Evolutionary conservation across 2,113 vertebrate species (phyloP).

Genomic region (Ammodytes dubius): DNA sequence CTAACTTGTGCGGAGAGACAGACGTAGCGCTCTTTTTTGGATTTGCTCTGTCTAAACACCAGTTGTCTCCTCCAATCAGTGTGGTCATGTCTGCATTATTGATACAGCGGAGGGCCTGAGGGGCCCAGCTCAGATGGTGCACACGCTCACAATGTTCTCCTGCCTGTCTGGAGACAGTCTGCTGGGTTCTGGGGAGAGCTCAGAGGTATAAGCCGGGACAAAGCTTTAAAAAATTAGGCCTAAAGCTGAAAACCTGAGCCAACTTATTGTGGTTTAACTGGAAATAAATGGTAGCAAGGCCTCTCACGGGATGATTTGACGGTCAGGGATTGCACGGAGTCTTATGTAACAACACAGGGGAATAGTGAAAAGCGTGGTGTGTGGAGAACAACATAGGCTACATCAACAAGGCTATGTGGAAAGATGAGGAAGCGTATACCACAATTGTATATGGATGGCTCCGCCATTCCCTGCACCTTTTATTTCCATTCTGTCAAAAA

Average conservation of each 20-base stretch:
- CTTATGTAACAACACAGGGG: not conserved
- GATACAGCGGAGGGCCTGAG: slow-evolving; percentile 84
- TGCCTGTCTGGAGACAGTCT: slow-evolving; percentile 81
- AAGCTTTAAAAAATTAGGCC: slow-evolving; percentile 50
- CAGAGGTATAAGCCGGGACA: slow-evolving; percentile 56
- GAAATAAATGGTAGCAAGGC: slow-evolving; percentile 83
- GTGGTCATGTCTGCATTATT: slow-evolving; percentile 91
- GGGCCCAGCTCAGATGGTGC: slow-evolving; percentile 87
- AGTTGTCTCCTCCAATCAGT: slow-evolving; percentile 92
- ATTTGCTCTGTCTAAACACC: slow-evolving; percentile 88
- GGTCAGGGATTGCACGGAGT: slow-evolving; percentile 77
- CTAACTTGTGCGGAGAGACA: slow-evolving; percentile 80
- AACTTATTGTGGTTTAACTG: slow-evolving; percentile 79
- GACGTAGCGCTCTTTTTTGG: slow-evolving; percentile 73
- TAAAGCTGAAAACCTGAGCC: slow-evolving; percentile 52
- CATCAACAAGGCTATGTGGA: slow-evolving; percentile 73
- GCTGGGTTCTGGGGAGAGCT: slow-evolving; percentile 42
- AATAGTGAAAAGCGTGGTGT: not conserved
- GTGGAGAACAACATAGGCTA: slow-evolving; percentile 49
- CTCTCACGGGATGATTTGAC: slow-evolving; percentile 79
- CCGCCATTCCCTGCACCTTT: not conserved
- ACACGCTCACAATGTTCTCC: slow-evolving; percentile 73
- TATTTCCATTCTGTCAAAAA: not conserved
- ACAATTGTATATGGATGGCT: not conserved
- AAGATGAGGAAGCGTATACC: slow-evolving; percentile 31